These are phyloP conservation scores for Petrolisthes manimaculis DNA, from an alignment of 2,888 invertebrate species.

Conservation along the genomic window DNA sequence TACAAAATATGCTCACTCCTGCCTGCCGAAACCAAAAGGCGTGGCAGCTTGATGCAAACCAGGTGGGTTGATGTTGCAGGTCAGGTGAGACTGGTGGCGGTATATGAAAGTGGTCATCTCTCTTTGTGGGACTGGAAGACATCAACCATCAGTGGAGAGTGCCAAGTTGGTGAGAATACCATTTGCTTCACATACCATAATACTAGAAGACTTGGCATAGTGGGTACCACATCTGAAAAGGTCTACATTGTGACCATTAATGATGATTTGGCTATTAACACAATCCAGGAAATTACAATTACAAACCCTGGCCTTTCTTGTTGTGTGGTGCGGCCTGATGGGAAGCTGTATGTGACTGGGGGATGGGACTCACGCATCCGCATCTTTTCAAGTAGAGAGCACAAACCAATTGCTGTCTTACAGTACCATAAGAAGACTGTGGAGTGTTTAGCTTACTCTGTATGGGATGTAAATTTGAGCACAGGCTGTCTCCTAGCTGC, in stretches of 20 bases:
- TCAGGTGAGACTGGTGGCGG: slow-evolving; percentile 28
- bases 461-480: slow-evolving; percentile 39
- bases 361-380: slow-evolving; percentile 65
- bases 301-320: slow-evolving; percentile 59
- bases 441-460: slow-evolving; percentile 60
- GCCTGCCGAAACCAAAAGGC: slow-evolving; percentile 26
- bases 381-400: slow-evolving; percentile 58
- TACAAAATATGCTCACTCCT: slow-evolving; percentile 51
- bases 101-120: slow-evolving; percentile 63
- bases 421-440: slow-evolving; percentile 64
- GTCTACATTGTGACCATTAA: slow-evolving; percentile 46
- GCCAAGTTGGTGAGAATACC: slow-evolving; percentile 54
- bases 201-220: slow-evolving; percentile 31
- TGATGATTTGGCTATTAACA: slow-evolving; percentile 23
- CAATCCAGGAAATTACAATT: slow-evolving; percentile 45
- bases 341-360: slow-evolving; percentile 59
- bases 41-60: slow-evolving; percentile 61
- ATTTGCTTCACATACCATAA: slow-evolving; percentile 59
- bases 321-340: slow-evolving; percentile 55
- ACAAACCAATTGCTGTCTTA: slow-evolving; percentile 63
- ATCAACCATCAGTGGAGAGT: slow-evolving; percentile 32
- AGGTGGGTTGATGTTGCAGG: slow-evolving; percentile 47
- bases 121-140: slow-evolving; percentile 61
- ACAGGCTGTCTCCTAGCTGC: slow-evolving; percentile 60
- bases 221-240: slow-evolving; percentile 61